Percentiles rank a stretch among this genome's conserved stretches.
phyloP scores from a whole-genome alignment of 2,888 invertebrate genomes.

The Drosophila atroscutellata region DNA sequence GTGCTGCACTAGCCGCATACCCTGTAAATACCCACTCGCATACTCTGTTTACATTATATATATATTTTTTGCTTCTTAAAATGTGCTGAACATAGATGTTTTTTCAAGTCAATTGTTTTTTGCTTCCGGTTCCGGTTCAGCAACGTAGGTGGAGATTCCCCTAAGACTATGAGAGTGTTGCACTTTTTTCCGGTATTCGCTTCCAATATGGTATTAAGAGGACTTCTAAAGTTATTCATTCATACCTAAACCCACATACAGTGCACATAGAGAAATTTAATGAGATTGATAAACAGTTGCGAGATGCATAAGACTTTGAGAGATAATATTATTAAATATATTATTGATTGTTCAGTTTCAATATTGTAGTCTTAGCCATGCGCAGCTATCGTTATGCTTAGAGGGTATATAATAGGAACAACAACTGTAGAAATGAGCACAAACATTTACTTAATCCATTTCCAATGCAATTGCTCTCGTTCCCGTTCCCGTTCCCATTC shows the following conservation, averaged over 20 bases:
- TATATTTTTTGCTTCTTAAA: neutral
- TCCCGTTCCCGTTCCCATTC: conserved; percentile 22
- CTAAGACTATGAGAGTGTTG: neutral
- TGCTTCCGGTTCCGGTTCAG: neutral
- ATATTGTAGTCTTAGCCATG: neutral
- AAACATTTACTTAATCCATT: conserved; percentile 81
- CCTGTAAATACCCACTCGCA: neutral
- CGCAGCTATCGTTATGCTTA: neutral
- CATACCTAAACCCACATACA: neutral
- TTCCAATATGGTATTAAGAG: neutral
- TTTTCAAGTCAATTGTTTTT: neutral
- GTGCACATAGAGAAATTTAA: neutral
- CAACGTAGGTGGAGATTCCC: neutral
- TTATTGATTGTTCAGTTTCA: neutral
- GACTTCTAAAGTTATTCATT: neutral
- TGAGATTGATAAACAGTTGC: neutral
- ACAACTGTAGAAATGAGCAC: conserved; percentile 59
- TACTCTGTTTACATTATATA: neutral
- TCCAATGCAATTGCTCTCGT: conserved; percentile 70
- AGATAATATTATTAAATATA: neutral
- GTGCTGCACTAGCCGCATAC: conserved; percentile 2
- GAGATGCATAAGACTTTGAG: too few species aligned
- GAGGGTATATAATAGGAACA: conserved; percentile 36
- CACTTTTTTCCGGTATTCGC: neutral
- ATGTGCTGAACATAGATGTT: neutral